Evolutionary conservation across 1,140 invertebrate species (phyloP).

Genomic region (Drosophila lowei): DNA sequence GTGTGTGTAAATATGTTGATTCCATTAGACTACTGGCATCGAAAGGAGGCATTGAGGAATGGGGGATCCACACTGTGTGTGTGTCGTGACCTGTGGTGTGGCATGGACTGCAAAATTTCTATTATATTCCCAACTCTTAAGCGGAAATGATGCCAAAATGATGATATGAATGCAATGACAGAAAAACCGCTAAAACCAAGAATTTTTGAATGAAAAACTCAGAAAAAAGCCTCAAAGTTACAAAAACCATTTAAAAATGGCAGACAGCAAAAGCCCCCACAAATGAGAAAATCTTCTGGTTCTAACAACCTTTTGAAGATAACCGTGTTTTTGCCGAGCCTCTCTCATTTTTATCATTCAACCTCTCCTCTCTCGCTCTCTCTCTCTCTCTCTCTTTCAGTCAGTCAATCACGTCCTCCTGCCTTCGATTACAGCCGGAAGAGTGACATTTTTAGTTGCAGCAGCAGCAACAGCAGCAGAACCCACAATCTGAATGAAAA

Average conservation of each 20-base stretch:
- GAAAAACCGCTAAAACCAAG: constrained; percentile 57
- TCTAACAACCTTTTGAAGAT: constrained; percentile 32
- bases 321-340: constrained; percentile 26
- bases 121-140: constrained; percentile 49
- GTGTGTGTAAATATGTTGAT: constrained; percentile 52
- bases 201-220: constrained; percentile 10
- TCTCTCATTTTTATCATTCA: not conserved
- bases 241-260: constrained; percentile 70
- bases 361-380: not conserved
- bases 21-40: constrained; percentile 50
- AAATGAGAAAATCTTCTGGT: constrained; percentile 42
- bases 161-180: constrained; percentile 66
- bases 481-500: constrained; percentile 48
- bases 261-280: constrained; percentile 42
- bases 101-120: constrained; percentile 45
- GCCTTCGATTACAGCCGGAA: constrained; percentile 46
- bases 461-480: too few species aligned
- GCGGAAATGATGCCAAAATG: constrained; percentile 51
- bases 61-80: too few species aligned
- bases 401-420: constrained; percentile 50
- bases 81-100: too few species aligned
- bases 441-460: constrained; percentile 53
- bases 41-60: not conserved
- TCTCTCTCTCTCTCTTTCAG: constrained; percentile 6
- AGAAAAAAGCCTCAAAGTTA: too few species aligned